Evolutionary conservation across 2,113 vertebrate genomes (phyloP).

Genomic region (Chaenogobius annularis): DNA sequence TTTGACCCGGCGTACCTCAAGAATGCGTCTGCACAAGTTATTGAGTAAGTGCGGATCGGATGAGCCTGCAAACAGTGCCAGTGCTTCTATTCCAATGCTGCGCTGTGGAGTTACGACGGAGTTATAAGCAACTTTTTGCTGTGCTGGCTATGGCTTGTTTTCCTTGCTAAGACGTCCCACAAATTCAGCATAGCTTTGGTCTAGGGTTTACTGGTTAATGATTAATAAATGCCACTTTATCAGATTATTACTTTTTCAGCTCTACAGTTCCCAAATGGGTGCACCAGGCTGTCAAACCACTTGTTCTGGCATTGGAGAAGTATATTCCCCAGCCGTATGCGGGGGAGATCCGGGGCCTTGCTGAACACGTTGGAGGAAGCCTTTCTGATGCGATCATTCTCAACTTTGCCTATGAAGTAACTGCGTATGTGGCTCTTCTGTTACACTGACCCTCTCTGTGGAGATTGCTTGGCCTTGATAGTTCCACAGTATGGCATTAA

Average conservation of each 20-base stretch:
- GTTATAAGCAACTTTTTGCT: not conserved
- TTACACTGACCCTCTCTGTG: not conserved
- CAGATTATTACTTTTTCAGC: constrained; percentile 55
- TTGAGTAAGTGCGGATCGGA: constrained; percentile 69
- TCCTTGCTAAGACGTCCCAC: no score
- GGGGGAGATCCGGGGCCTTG: constrained; percentile 82
- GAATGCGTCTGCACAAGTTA: constrained; percentile 63
- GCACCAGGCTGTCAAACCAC: constrained; percentile 64
- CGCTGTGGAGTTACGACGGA: not conserved
- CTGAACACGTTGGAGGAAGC: constrained; percentile 64
- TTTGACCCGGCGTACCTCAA: constrained; percentile 61
- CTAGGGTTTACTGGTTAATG: no score
- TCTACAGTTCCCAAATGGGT: constrained; percentile 84
- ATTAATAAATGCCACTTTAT: not conserved
- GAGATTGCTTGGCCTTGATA: no score
- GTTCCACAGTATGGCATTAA: no score
- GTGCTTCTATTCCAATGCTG: not conserved
- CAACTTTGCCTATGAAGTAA: constrained; percentile 89
- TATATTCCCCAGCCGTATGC: constrained; percentile 82
- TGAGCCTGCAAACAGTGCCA: not conserved
- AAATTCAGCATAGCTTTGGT: no score
- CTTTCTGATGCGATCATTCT: constrained; percentile 81
- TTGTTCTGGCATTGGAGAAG: constrained; percentile 67
- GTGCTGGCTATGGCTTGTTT: no score
- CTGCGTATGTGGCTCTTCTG: constrained; percentile 79